Percentiles rank a stretch among this genome's conserved stretches.
Evolutionary conservation across 1,140 invertebrate species (phyloP).

Genomic region (Kradibia gibbosae): DNA sequence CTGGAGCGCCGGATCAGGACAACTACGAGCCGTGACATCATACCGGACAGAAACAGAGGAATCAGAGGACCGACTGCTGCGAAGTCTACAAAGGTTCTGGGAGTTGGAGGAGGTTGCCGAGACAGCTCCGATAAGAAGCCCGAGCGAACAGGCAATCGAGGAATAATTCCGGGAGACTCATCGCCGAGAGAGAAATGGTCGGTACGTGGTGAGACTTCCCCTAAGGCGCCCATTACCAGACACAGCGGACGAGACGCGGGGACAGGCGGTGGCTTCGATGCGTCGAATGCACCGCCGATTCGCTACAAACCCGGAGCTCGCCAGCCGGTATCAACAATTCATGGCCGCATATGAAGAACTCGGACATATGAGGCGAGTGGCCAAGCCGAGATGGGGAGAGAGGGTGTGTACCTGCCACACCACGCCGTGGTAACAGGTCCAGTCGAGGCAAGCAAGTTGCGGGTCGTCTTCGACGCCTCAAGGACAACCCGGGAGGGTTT

Average conservation of each 20-base stretch:
- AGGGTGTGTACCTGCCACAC: conserved; percentile 3
- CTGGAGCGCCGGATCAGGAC: no score
- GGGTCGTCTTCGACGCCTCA: background rate
- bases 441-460: background rate
- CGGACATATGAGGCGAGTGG: background rate
- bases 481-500: background rate
- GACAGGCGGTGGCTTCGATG: background rate
- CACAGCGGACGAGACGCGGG: background rate
- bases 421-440: background rate
- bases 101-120: background rate
- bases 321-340: background rate
- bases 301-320: background rate
- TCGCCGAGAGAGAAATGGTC: background rate
- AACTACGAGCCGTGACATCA: background rate
- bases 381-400: background rate
- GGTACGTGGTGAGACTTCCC: background rate
- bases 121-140: background rate
- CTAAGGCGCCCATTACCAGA: background rate
- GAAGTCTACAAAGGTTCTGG: conserved; percentile 46
- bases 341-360: background rate
- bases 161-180: background rate
- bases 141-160: background rate
- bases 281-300: background rate
- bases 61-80: background rate
- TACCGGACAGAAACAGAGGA: conserved; percentile 50